These are phyloP conservation scores for Folsomia manolachei DNA, from an alignment of 2,888 invertebrate species.

Conservation along the genomic window DNA sequence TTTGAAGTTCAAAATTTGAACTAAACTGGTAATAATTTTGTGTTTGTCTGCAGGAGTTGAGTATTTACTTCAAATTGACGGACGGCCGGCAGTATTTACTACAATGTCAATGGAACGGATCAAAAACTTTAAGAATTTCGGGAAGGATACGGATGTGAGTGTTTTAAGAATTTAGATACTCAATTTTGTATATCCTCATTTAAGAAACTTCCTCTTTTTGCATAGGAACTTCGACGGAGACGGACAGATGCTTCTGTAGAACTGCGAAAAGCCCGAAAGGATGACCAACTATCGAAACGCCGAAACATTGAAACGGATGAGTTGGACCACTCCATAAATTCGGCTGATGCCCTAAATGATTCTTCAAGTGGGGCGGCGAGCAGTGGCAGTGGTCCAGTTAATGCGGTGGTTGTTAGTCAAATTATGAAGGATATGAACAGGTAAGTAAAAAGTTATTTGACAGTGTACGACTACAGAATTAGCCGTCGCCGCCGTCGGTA, in stretches of 20 bases:
- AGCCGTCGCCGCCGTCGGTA: too few relatives aligned
- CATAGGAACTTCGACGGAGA: constrained; percentile 80
- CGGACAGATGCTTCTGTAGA: constrained; percentile 86
- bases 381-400: constrained; percentile 13
- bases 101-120: constrained; percentile 57
- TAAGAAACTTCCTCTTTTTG: constrained; percentile 29
- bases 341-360: constrained; percentile 54
- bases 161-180: too few relatives aligned
- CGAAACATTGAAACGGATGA: constrained; percentile 70
- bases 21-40: too few relatives aligned
- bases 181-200: background rate
- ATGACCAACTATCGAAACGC: constrained; percentile 88
- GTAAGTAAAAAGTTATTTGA: constrained; percentile 18
- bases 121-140: constrained; percentile 73
- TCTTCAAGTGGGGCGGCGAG: constrained; percentile 54
- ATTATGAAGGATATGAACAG: constrained; percentile 31
- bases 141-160: constrained; percentile 70
- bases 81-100: too few relatives aligned
- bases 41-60: too few relatives aligned
- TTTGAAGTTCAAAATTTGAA: too few relatives aligned
- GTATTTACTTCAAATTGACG: too few relatives aligned
- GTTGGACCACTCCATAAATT: constrained; percentile 53
- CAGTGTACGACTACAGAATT: too few relatives aligned
- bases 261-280: constrained; percentile 86
- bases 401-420: constrained; percentile 24